Conservation (phyloP, 2,797 vertebrate species). For the Falco naumanni region DNA sequence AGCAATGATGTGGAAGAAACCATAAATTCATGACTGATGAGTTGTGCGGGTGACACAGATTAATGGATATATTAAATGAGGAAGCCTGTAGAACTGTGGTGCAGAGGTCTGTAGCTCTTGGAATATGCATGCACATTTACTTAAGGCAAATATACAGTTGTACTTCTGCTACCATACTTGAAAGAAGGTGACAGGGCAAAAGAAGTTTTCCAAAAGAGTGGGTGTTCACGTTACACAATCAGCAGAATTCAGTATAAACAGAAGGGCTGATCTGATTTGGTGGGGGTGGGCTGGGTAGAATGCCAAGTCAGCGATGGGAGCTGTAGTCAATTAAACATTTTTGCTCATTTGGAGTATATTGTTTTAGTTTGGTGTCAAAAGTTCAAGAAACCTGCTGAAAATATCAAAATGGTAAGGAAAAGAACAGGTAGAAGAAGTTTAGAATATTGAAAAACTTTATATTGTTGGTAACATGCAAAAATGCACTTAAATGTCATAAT, state of each 20-base stretch:
- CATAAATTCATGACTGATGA: background rate
- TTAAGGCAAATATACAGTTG: background rate
- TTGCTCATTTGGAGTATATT: background rate
- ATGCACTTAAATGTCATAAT: background rate
- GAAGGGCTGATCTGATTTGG: background rate
- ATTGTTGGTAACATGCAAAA: background rate
- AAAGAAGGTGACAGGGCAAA: background rate
- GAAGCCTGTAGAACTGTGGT: background rate
- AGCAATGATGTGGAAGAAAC: background rate
- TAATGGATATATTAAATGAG: background rate
- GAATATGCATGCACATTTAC: background rate
- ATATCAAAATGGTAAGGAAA: background rate
- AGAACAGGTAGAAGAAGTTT: background rate
- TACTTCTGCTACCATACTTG: background rate
- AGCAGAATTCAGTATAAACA: background rate
- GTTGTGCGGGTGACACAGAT: background rate
- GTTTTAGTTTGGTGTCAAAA: background rate
- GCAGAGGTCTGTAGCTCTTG: background rate
- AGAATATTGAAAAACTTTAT: background rate
- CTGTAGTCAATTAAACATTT: background rate
- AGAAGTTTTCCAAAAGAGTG: background rate
- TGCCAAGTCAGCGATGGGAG: background rate
- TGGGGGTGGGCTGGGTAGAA: background rate
- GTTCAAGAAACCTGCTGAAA: background rate
- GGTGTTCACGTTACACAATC: background rate